Evolutionary conservation across 2,113 vertebrate species (phyloP), one percentile per base, ranked within the genome.

Genomic region (Falcunculus frontatus): DNA sequence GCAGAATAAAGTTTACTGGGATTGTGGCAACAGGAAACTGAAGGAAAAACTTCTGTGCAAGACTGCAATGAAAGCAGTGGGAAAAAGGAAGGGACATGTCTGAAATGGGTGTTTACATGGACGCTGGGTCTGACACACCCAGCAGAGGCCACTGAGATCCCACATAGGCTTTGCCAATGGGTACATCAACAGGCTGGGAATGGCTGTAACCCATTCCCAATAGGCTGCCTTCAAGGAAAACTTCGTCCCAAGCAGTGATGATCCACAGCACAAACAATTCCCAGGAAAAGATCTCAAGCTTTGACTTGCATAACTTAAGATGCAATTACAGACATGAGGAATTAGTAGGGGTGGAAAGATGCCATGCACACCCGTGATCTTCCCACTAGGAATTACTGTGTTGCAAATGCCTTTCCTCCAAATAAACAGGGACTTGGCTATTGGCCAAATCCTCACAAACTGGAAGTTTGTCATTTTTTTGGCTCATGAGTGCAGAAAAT

Each of bases 271-370:
- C 84, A 69, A 83, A 56, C 55, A 35, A 39, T 19, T 56, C 63
- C 68, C 27, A 50, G 70, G 52, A 52, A 55, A 46, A 42, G 20
- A 19, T 32, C 53, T 64, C 80, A 3, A 46, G 47, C 32, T n/a
- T 5, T 42, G 33, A 16, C 60, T 86, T 76, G 63, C 0, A 0
- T 46, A 89, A 94, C 49, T 42, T 12, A 7, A 29, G 47, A 72
- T 0, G 0, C 0, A 0, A 29, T 60, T 49, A 52, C 3, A 11
- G 63, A 39, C 4, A 13, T 0, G n/a, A 49, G 77, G 89, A 64
- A 64, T 56, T 30, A 26, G 53, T 52, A 22, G 57, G 53, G n/a
- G 16, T 57, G 79, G 39, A 47, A 68, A 27, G 70, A 49, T 14
- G 55, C 53, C 72, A 27, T 0, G 13, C 10, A 64, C 35, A 25